phyloP scores from a whole-genome alignment of 2,113 vertebrate genomes.

The Lutjanus erythropterus region DNA sequence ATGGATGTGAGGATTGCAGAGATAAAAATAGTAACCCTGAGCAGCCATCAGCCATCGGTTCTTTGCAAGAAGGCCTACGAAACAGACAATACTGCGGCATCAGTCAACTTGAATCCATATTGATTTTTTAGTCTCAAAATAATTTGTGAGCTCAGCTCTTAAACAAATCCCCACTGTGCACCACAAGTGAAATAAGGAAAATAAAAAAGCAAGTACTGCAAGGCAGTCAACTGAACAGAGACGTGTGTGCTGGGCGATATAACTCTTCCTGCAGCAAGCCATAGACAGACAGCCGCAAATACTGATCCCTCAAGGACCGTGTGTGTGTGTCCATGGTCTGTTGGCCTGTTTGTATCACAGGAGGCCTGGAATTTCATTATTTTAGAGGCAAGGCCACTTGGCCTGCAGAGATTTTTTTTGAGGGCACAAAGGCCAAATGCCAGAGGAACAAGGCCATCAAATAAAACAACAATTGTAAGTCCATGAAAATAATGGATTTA shows the following conservation, averaged over 20 bases:
- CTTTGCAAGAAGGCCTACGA: conserved; percentile 30
- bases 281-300: conserved; percentile 17
- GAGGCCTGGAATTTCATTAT: too few species aligned
- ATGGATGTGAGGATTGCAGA: conserved; percentile 20
- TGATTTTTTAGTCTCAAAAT: conserved; percentile 45
- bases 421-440: too few species aligned
- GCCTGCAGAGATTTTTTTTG: too few species aligned
- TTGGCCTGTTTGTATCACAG: conserved; percentile 12
- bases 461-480: too few species aligned
- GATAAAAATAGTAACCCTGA: conserved; percentile 30
- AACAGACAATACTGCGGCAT: conserved; percentile 36
- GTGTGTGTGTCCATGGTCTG: conserved; percentile 29
- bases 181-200: not conserved
- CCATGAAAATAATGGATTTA: too few species aligned
- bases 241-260: conserved; percentile 1
- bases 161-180: conserved; percentile 25
- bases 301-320: conserved; percentile 14
- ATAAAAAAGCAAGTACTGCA: too few species aligned
- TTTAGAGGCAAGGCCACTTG: too few species aligned
- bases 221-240: conserved; percentile 5
- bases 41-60: not conserved
- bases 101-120: conserved; percentile 59
- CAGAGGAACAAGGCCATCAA: too few species aligned
- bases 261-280: conserved; percentile 6
- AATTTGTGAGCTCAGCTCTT: conserved; percentile 26